phyloP scores from a whole-genome alignment of 2,888 invertebrate genomes.

The Caenorhabditis becei region DNA sequence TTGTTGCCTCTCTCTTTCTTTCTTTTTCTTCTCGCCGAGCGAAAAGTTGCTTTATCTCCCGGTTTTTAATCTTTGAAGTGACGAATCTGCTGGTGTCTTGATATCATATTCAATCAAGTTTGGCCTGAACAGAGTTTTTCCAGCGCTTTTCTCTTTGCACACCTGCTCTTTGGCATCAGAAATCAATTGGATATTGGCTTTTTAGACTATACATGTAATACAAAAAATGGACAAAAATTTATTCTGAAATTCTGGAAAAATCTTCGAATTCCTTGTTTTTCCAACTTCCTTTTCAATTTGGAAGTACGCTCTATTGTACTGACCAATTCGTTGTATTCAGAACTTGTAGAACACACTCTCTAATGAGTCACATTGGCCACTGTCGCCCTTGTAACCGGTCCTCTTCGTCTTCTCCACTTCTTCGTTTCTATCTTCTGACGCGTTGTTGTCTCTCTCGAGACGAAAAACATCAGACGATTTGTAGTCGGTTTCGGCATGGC shows the following conservation, averaged over 20 bases:
- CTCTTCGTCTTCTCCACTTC: slow-evolving; percentile 12
- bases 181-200: too few relatives aligned
- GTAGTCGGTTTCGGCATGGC: background rate
- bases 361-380: slow-evolving; percentile 34
- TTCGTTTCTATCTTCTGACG: slow-evolving; percentile 8
- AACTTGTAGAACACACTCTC: too few relatives aligned
- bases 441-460: too few relatives aligned
- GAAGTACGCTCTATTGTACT: too few relatives aligned
- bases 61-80: background rate
- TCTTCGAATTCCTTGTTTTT: too few relatives aligned
- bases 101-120: slow-evolving; percentile 7
- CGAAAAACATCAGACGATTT: background rate
- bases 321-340: too few relatives aligned
- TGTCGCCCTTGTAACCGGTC: slow-evolving; percentile 35
- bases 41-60: background rate
- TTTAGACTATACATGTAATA: too few relatives aligned
- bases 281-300: too few relatives aligned
- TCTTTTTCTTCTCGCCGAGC: background rate
- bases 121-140: too few relatives aligned
- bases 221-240: too few relatives aligned
- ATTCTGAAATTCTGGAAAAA: too few relatives aligned
- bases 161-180: background rate
- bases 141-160: too few relatives aligned
- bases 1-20: slow-evolving; percentile 20
- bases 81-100: background rate